Conservation (phyloP, 1,140 invertebrate species). For the Popillia japonica region DNA sequence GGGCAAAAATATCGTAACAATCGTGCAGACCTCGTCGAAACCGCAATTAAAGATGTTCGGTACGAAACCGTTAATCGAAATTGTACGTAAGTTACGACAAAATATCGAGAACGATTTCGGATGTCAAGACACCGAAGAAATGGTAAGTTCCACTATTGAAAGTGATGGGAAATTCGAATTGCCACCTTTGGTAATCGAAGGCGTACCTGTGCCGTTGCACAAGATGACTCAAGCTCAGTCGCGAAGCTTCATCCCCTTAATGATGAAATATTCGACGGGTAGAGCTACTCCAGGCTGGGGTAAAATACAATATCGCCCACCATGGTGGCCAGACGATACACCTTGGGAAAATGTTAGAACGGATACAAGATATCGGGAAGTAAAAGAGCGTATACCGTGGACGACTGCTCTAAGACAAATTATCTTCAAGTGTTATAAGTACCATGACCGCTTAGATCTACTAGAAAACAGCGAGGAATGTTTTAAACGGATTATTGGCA, state of each 20-base stretch:
- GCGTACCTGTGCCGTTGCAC: slow-evolving; percentile 96
- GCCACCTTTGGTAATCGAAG: slow-evolving; percentile 94
- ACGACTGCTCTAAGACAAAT: slow-evolving; percentile 95
- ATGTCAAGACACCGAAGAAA: neutral
- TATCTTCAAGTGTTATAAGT: slow-evolving; percentile 98
- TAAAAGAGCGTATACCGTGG: slow-evolving; percentile 98
- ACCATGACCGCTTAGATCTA: slow-evolving; percentile 94
- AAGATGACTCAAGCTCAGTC: slow-evolving; percentile 99
- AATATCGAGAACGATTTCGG: neutral
- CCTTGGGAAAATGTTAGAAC: slow-evolving; percentile 98
- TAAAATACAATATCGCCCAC: slow-evolving; percentile 89
- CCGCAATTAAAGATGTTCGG: neutral
- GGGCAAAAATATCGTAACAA: neutral
- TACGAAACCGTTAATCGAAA: neutral
- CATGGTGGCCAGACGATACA: slow-evolving; percentile 97
- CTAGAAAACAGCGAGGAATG: slow-evolving; percentile 59
- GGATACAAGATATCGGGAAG: slow-evolving; percentile 93
- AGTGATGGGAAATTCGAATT: slow-evolving; percentile 79
- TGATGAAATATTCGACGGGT: slow-evolving; percentile 97
- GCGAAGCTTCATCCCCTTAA: slow-evolving; percentile 94
- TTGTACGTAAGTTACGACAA: neutral
- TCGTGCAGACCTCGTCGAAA: neutral
- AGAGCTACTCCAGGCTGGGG: slow-evolving; percentile 98
- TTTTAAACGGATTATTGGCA: neutral
- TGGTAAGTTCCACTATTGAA: neutral